Percentiles rank a stretch among this genome's conserved stretches.
phyloP scores from a whole-genome alignment of 2,113 vertebrate species.

The Perca schrenkii region DNA sequence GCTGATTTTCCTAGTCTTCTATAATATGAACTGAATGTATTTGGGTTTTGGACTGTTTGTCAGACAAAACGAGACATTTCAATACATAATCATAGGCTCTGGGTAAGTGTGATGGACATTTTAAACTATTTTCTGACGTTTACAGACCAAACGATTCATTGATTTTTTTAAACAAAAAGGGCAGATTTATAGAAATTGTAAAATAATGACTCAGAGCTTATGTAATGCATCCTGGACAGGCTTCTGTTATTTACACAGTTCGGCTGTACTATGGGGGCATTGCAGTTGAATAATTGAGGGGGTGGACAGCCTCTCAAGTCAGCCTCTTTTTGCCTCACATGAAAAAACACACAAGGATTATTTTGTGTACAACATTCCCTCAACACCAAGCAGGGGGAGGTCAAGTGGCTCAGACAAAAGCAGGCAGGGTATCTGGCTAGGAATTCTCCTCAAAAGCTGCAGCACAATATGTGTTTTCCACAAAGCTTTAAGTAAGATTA shows the following conservation, averaged over 20 bases:
- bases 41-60: background rate
- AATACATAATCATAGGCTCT: no score
- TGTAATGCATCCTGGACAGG: background rate
- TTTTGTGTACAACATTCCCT: conserved; percentile 10
- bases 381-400: no score
- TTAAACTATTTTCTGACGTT: background rate
- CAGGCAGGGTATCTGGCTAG: background rate
- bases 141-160: background rate
- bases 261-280: background rate
- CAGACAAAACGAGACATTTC: background rate
- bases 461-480: background rate
- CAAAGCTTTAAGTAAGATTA: background rate
- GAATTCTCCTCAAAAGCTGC: background rate
- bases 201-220: background rate
- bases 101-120: background rate
- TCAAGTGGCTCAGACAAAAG: background rate
- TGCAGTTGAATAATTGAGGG: background rate
- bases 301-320: background rate
- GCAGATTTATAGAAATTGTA: background rate
- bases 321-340: background rate
- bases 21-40: background rate
- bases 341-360: background rate
- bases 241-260: background rate
- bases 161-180: background rate
- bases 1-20: background rate